These are phyloP conservation scores for Orgyia antiqua DNA, from an alignment of 2,888 invertebrate genomes.

Conservation along the genomic window DNA sequence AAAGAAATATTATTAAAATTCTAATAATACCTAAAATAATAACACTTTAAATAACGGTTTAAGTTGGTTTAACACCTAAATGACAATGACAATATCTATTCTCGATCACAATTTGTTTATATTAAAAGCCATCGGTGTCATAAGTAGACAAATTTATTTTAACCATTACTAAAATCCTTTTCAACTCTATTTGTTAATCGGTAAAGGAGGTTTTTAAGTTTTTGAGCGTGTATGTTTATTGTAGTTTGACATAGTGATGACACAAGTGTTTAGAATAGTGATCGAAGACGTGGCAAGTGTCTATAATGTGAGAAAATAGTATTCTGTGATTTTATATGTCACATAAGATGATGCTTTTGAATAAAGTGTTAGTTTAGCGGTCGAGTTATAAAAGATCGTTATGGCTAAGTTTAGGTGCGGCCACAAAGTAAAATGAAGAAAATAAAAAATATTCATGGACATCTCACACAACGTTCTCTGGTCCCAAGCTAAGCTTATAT, in stretches of 20 bases:
- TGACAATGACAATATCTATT: conserved; percentile 69
- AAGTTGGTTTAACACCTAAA: conserved; percentile 51
- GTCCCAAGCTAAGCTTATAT: too few species aligned
- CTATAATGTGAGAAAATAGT: conserved; percentile 40
- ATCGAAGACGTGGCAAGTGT: conserved; percentile 46
- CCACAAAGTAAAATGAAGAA: too few species aligned
- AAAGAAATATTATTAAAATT: too few species aligned
- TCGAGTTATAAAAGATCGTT: background rate
- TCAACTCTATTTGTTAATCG: too few species aligned
- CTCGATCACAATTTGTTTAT: conserved; percentile 65
- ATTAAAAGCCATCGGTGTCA: conserved; percentile 53
- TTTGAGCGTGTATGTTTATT: too few species aligned
- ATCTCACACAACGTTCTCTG: too few species aligned
- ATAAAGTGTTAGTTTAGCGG: background rate
- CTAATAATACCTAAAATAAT: too few species aligned
- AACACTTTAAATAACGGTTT: conserved; percentile 30
- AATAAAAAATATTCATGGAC: too few species aligned
- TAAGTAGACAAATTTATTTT: conserved; percentile 22
- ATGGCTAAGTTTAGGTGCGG: too few species aligned
- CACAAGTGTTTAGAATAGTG: conserved; percentile 57
- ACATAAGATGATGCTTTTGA: conserved; percentile 1
- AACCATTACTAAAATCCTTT: background rate
- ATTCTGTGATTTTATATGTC: conserved; percentile 23
- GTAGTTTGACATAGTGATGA: conserved; percentile 38
- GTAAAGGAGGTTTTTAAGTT: too few species aligned